Base-by-base conservation (phyloP, 2,113 vertebrate genomes). In the Xiphias gladius region DNA sequence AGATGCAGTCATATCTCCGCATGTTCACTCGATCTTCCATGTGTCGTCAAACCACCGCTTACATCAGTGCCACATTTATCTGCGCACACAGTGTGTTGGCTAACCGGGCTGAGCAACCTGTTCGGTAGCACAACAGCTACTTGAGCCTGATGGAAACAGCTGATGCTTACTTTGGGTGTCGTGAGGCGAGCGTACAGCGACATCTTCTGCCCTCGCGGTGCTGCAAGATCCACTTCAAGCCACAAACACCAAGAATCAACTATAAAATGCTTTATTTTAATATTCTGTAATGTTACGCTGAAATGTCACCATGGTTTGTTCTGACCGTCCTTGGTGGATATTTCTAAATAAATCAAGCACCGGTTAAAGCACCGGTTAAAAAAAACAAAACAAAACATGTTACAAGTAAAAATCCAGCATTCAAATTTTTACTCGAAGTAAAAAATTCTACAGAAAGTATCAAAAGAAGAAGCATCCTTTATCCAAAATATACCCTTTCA, bases 81-180 rank as follows among this genome's bases (percentile, higher is more conserved):
- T 19, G 12, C 37, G 16, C 46, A 26, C 7, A 62, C 41, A 67
- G 26, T 7, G 63, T 55, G 81, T 39, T 58, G 20, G 65, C 64
- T 66, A 19, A 3, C 20, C 10, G 17, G 16, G 69, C 63, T 65
- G 58, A 52, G n/a, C 76, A 81, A 83, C 82, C 81, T 89, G 90
- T 89, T 80, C 39, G 73, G 81, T 76, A 91, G 67, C 75, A 73
- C 82, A 61, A 68, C 70, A 75, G 61, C 68, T 83, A 63, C 41
- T 22, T n/a, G 52, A 55, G 10, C 12, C 50, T n/a, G 57, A 35
- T 2, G 35, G 37, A 30, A 84, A 82, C 72, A 73, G 85, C 59
- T 86, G 76, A 63, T 90, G 63, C 82, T 84, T 82, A 80, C 71
- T 41, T 26, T 8, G 72, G 11, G 70, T 7, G 52, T n/a, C 4